These are phyloP conservation scores for Cygnus buccinator DNA, from an alignment of 2,113 vertebrate genomes.

Conservation along the genomic window DNA sequence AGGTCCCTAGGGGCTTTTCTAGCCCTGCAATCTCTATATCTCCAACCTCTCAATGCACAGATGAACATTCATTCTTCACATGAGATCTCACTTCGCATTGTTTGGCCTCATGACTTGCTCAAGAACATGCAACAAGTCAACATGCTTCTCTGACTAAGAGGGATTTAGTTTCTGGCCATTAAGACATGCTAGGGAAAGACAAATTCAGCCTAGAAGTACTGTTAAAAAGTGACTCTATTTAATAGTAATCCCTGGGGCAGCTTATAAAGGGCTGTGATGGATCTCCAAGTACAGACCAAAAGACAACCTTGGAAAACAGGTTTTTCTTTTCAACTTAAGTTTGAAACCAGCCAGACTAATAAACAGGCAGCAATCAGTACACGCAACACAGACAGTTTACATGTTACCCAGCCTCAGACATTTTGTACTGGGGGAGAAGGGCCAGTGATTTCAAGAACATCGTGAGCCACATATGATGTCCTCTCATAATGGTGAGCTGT, in stretches of 20 bases:
- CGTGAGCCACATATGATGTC: not conserved
- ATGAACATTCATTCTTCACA: not conserved
- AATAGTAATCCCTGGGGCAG: not conserved
- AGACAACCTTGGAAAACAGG: not conserved
- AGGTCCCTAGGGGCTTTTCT: not conserved
- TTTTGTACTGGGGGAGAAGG: not conserved
- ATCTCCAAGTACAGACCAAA: not conserved
- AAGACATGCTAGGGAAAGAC: not conserved
- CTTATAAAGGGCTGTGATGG: not conserved
- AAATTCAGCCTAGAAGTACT: not conserved
- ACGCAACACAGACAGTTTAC: rapidly evolving
- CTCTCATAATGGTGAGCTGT: not conserved
- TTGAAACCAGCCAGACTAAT: not conserved
- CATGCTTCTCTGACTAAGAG: not conserved
- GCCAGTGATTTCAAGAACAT: not conserved
- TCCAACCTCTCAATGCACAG: not conserved
- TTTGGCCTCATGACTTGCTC: not conserved
- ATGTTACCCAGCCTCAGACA: not conserved
- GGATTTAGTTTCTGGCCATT: not conserved
- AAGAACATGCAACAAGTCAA: not conserved
- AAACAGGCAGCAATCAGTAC: not conserved
- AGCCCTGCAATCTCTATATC: not conserved
- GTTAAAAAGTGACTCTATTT: not conserved
- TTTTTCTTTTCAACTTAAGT: not conserved
- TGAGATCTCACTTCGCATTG: not conserved